Evolutionary conservation across 2,113 vertebrate genomes (phyloP).

Genomic region (Actenoides lindsayi): DNA sequence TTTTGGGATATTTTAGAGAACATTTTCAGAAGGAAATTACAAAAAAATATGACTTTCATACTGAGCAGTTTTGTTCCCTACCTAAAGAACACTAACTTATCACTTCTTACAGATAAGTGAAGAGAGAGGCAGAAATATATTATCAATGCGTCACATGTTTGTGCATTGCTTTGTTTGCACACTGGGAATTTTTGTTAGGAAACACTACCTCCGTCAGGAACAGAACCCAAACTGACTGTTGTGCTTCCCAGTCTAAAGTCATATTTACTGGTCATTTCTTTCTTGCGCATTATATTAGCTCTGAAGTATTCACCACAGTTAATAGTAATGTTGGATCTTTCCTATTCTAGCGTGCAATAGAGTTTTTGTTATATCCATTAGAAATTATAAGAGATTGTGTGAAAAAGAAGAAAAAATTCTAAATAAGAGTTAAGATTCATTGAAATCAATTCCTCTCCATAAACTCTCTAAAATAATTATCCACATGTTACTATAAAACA

Average conservation of each 20-base stretch:
- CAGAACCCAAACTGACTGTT: background rate
- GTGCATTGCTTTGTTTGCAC: background rate
- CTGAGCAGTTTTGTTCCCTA: background rate
- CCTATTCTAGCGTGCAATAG: background rate
- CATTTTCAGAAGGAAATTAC: background rate
- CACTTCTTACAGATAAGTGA: background rate
- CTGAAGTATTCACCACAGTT: background rate
- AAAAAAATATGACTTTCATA: background rate
- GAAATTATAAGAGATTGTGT: background rate
- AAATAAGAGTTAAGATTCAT: background rate
- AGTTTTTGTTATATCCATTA: background rate
- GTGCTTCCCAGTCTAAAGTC: background rate
- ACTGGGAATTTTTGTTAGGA: background rate
- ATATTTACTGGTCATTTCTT: background rate
- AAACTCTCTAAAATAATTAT: slow-evolving; percentile 35
- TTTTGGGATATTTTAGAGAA: background rate
- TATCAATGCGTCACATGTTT: background rate
- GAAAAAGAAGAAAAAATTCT: background rate
- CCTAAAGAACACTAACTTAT: background rate
- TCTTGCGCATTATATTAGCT: background rate
- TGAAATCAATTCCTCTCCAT: slow-evolving; percentile 33
- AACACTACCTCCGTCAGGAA: background rate
- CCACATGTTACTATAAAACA: background rate
- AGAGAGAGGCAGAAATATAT: background rate
- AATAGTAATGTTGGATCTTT: background rate